phyloP scores from a whole-genome alignment of 1,140 invertebrate genomes.

The Lordiphosa clarofinis region DNA sequence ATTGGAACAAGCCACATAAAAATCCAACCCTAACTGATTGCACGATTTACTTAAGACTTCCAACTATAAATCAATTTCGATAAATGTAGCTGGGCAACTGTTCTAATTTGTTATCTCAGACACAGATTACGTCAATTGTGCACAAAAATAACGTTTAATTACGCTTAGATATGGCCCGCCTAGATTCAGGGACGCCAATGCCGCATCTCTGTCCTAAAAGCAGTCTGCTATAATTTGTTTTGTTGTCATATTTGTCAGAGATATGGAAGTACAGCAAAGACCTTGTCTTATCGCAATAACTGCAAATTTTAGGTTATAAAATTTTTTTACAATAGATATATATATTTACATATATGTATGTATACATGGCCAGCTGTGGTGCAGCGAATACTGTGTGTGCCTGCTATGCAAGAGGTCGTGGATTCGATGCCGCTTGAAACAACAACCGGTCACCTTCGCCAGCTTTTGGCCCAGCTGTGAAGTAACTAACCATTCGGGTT shows the following conservation, averaged over 20 bases:
- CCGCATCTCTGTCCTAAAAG: background rate
- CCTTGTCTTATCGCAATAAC: slow-evolving; percentile 26
- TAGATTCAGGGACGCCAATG: slow-evolving; percentile 1
- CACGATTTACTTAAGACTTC: slow-evolving; percentile 17
- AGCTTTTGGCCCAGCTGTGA: too few relatives aligned
- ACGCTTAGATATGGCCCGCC: slow-evolving; percentile 1
- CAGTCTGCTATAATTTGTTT: slow-evolving; percentile 30
- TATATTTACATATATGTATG: too few relatives aligned
- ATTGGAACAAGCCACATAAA: slow-evolving; percentile 28
- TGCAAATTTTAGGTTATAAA: slow-evolving; percentile 32
- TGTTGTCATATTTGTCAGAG: slow-evolving; percentile 22
- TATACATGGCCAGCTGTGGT: too few relatives aligned
- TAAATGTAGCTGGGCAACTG: slow-evolving; percentile 3
- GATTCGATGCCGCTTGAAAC: too few relatives aligned
- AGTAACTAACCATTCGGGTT: too few relatives aligned
- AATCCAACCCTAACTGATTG: slow-evolving; percentile 13
- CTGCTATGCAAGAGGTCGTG: too few relatives aligned
- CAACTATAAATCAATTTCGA: slow-evolving; percentile 50
- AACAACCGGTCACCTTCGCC: too few relatives aligned
- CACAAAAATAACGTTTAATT: background rate
- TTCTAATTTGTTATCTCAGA: slow-evolving; percentile 21
- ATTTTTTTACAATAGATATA: too few relatives aligned
- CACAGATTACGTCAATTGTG: slow-evolving; percentile 19
- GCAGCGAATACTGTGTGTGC: too few relatives aligned
- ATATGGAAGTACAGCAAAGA: slow-evolving; percentile 19